These are phyloP conservation scores for Cotesia congregata DNA, from an alignment of 2,888 invertebrate species.

Conservation along the genomic window DNA sequence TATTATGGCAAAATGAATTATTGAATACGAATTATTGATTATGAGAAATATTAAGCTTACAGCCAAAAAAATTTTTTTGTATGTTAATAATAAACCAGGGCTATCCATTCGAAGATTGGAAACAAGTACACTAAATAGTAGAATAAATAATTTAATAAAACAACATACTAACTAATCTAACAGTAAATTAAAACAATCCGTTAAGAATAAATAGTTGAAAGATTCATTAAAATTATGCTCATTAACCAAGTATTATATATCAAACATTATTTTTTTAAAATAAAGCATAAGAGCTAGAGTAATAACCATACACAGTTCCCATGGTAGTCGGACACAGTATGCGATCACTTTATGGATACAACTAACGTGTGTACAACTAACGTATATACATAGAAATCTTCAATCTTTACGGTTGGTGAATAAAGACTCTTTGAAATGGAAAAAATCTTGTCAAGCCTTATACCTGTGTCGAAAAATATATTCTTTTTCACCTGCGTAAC, in stretches of 20 bases:
- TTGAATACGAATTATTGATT: too few relatives aligned
- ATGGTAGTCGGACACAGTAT: conserved; percentile 27
- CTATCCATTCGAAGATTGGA: too few relatives aligned
- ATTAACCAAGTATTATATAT: conserved; percentile 24
- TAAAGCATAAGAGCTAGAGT: not conserved
- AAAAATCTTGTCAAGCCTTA: conserved; percentile 27
- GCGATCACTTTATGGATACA: conserved; percentile 34
- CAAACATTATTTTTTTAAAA: conserved; percentile 10
- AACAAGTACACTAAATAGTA: not conserved
- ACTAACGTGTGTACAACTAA: conserved; percentile 25
- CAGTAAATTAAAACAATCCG: not conserved
- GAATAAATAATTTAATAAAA: conserved; percentile 4
- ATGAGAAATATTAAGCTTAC: too few relatives aligned
- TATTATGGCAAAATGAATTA: too few relatives aligned
- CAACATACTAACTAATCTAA: not conserved
- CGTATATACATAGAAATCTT: conserved; percentile 42
- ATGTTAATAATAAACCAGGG: too few relatives aligned
- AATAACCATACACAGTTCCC: conserved; percentile 33
- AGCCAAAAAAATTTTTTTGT: too few relatives aligned
- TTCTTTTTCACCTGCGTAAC: too few relatives aligned
- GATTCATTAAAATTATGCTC: conserved; percentile 20
- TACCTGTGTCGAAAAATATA: conserved; percentile 27
- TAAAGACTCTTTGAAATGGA: conserved; percentile 36
- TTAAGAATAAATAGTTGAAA: conserved; percentile 19
- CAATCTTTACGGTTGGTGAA: conserved; percentile 46